Evolutionary conservation across 2,113 vertebrate genomes (phyloP).

Genomic region (Dissostichus mawsoni): DNA sequence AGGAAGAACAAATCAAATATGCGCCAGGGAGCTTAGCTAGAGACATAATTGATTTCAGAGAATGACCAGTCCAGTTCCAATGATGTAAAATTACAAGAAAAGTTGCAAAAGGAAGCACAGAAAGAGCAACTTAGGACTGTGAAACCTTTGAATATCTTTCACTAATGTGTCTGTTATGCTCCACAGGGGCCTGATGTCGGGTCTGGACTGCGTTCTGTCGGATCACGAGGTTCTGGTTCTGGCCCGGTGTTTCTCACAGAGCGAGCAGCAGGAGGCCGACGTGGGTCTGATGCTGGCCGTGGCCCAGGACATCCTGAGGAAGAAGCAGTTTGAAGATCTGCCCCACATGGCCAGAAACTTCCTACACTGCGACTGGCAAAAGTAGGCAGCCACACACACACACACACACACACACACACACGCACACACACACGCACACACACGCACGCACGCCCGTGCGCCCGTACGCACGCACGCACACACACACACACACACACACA

Average conservation of each 20-base stretch:
- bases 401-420: conserved; percentile 27
- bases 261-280: conserved; percentile 69
- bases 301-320: conserved; percentile 88
- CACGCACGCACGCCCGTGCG: background rate
- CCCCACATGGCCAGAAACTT: conserved; percentile 80
- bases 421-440: conserved; percentile 84
- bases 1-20: background rate
- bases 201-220: conserved; percentile 77
- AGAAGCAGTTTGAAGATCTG: conserved; percentile 87
- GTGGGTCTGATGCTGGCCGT: conserved; percentile 80
- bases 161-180: conserved; percentile 8
- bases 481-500: conserved; percentile 7
- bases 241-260: conserved; percentile 81
- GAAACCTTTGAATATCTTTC: background rate
- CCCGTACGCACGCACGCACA: conserved; percentile 28
- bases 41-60: background rate
- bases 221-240: conserved; percentile 92
- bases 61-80: background rate
- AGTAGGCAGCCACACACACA: conserved; percentile 76
- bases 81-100: background rate
- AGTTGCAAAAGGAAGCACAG: background rate
- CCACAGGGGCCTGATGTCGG: conserved; percentile 84
- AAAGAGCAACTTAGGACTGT: background rate
- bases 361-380: conserved; percentile 82
- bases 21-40: background rate